Evolutionary conservation across 2,888 invertebrate genomes (phyloP).

Genomic region (Pristionchus maxplancki): DNA sequence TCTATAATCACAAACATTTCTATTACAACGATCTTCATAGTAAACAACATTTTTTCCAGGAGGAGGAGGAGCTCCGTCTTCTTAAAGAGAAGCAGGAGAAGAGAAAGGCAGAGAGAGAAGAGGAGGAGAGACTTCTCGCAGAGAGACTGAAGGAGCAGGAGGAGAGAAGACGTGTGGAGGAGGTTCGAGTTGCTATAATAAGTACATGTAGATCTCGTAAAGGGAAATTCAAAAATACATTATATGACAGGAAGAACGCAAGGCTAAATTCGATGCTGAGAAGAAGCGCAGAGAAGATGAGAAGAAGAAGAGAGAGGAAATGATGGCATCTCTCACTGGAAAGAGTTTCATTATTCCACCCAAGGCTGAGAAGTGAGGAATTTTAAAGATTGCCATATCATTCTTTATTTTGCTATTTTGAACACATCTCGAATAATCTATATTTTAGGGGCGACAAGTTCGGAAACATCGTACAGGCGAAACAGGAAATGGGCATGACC

Average conservation of each 20-base stretch:
- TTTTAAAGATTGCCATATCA: too few relatives aligned
- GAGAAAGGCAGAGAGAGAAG: constrained; percentile 72
- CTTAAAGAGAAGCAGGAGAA: constrained; percentile 86
- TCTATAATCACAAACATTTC: not conserved
- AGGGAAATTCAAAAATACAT: too few relatives aligned
- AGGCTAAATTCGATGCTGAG: constrained; percentile 69
- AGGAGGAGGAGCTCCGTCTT: constrained; percentile 89
- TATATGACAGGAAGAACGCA: constrained; percentile 70
- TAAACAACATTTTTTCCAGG: constrained; percentile 15
- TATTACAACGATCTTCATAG: not conserved
- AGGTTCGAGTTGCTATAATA: constrained; percentile 55
- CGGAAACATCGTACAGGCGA: constrained; percentile 89
- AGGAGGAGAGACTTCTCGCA: constrained; percentile 73
- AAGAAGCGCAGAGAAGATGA: constrained; percentile 75
- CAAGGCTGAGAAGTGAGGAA: constrained; percentile 51
- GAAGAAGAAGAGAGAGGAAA: constrained; percentile 68
- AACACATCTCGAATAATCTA: too few relatives aligned
- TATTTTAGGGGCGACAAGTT: constrained; percentile 73
- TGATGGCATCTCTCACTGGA: constrained; percentile 67
- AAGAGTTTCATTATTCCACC: constrained; percentile 49
- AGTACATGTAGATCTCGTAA: too few relatives aligned
- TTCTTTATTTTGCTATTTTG: too few relatives aligned
- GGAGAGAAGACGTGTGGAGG: constrained; percentile 73
- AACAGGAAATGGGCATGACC: constrained; percentile 97
- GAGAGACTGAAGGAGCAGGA: constrained; percentile 71